Evolutionary conservation across 1,140 invertebrate genomes (phyloP), one percentile per base, ranked within the genome.

Genomic region (Caenorhabditis remanei): DNA sequence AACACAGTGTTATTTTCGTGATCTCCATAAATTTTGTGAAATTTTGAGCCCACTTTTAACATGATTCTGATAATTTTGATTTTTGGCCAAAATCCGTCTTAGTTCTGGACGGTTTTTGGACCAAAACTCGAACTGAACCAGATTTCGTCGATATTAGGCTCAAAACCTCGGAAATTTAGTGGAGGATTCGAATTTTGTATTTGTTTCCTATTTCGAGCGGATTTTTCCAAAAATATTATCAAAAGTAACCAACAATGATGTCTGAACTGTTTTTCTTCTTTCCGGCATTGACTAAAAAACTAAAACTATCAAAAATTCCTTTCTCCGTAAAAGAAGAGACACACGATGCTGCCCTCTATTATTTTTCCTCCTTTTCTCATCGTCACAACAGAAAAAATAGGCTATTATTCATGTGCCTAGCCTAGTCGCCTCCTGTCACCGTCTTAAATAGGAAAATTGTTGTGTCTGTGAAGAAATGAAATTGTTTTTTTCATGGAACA

Each of bases 351-450:
- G 21, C 4, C 40, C 14, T n/a, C 40, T 71, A 14, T 46, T 71
- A 32, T 40, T 71, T 46, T 71, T 43, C 14, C 19, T 32, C 19
- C 21, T 61, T n/a, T n/a, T 24, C 56, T 9, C 56, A 24, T 24
- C 56, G 56, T 24, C 56, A 8, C 11, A 24, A 16, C 14, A n/a
- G 8, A n/a, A 61, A 61, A 61, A 61, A 61, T 61, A 61, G 56
- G 56, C 56, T 61, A 61, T 61, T 61, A 61, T 61, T 61, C n/a
- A 61, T 61, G 21, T 61, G 56, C 19, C 56, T 61, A 24, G 19
- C 19, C 56, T 53, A 53, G 50, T 53, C 50, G 50, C 50, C 50
- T 53, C 50, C 50, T 53, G 50, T 53, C 50, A 53, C 50, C 50
- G 16, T 16, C 13, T 11, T 14, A 53, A 16, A 53, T 3, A 53